Conservation (phyloP, 1,140 invertebrate species). For the Armadillidium nasatum region DNA sequence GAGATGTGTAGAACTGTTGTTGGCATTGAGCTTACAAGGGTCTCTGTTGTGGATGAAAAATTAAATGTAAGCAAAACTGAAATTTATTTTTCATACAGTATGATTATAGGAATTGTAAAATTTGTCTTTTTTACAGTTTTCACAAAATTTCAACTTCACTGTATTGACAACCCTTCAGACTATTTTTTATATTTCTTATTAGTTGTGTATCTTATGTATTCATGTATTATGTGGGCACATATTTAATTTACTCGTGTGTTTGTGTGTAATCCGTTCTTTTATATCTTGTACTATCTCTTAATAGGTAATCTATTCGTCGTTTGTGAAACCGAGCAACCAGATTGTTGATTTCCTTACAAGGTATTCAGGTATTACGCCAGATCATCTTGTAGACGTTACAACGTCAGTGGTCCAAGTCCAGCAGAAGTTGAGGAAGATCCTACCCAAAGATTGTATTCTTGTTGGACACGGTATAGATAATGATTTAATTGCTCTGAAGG, state of each 20-base stretch:
- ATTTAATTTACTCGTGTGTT: no score
- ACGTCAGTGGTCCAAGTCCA: constrained; percentile 52
- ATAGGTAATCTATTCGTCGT: constrained; percentile 66
- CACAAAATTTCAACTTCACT: no score
- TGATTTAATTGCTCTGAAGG: constrained; percentile 56
- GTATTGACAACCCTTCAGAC: no score
- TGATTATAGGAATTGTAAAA: no score
- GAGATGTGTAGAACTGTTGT: not conserved
- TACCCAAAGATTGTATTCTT: constrained; percentile 56
- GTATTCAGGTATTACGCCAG: constrained; percentile 50
- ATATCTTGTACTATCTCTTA: no score
- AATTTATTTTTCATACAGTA: no score
- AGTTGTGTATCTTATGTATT: no score
- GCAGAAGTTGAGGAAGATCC: constrained; percentile 52
- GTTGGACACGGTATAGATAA: constrained; percentile 60
- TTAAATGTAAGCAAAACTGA: not conserved
- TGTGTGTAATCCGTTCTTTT: no score
- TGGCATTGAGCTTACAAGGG: not conserved
- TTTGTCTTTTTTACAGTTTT: no score
- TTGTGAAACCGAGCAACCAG: constrained; percentile 67
- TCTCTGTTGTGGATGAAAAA: not conserved
- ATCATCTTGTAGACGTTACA: constrained; percentile 46
- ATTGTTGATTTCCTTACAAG: constrained; percentile 82
- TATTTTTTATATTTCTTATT: no score
- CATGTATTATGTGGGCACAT: no score